Evolutionary conservation across 30 jellyfish, hydroid and myxozoan species (phyloP).

Genomic region (Turritopsis rubra): DNA sequence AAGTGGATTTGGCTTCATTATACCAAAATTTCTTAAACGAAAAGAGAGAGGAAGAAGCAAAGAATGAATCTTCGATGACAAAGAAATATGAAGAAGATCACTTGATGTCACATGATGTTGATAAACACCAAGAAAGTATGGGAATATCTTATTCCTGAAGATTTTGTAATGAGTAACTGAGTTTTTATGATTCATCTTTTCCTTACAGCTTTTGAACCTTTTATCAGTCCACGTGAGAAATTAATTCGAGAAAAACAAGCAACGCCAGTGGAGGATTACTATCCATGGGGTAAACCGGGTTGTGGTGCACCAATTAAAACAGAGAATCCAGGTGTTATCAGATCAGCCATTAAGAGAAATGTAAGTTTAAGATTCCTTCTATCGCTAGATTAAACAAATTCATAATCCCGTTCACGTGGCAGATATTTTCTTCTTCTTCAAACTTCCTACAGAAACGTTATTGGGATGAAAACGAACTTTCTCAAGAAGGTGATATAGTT

Average conservation of each 20-base stretch:
- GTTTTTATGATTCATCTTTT: background rate
- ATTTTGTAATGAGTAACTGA: no score
- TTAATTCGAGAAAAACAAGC: slow-evolving; percentile 21
- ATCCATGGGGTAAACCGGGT: slow-evolving; percentile 52
- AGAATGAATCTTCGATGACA: background rate
- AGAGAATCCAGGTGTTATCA: slow-evolving; percentile 5
- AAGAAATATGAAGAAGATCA: no score
- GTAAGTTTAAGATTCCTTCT: background rate
- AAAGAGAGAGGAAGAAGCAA: background rate
- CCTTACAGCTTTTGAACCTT: background rate
- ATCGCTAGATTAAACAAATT: no score
- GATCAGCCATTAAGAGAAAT: background rate
- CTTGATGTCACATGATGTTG: background rate
- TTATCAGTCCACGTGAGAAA: slow-evolving; percentile 8
- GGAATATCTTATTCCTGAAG: no score
- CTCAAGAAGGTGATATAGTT: background rate
- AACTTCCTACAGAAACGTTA: background rate
- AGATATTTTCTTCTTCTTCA: no score
- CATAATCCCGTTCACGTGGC: no score
- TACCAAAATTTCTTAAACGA: background rate
- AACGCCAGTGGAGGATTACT: slow-evolving; percentile 18
- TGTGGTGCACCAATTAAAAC: slow-evolving; percentile 35
- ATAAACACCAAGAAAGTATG: background rate
- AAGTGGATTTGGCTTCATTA: background rate
- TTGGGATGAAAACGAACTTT: background rate